Base-by-base conservation (phyloP, 1,140 invertebrate genomes). In the Scylla paramamosain region DNA sequence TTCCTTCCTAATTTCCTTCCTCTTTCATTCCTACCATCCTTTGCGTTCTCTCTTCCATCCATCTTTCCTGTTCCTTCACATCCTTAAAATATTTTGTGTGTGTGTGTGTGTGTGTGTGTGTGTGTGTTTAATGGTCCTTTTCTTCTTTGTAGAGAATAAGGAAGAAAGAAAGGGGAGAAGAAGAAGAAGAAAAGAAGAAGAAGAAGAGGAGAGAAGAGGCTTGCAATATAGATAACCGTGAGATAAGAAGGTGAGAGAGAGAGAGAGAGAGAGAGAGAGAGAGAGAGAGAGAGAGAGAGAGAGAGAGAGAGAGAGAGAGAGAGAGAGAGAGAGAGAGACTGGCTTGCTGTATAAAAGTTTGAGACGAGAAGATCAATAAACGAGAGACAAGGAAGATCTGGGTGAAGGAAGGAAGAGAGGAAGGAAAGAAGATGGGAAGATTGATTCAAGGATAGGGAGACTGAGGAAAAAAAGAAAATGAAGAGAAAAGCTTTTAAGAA, bases 281-380 rank as follows among this genome's bases (percentile, higher is more conserved):
- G 91, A 93, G 91, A 84, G 82, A 84, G 91, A 93, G 91, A 84
- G 77, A 84, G 91, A 83, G 67, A 84, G 77, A 45, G 77, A 83
- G 59, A 46, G 52, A 7, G 20, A 92, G 46, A 31, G 46, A 29
- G 52, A 92, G 90, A 77, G 31, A 29, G 28, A 59, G 46, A 77
- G 29, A 29, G 46, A 92, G 52, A 77, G 46, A 31, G 46, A 59
- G 20, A 77, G 52, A 31, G 12, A 59, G 52, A 39, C 1, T 39
- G 6, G 39, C 39, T 39, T 39, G 6, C 39, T 39, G 39, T 39
- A 39, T 39, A 39, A 39, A 39, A 39, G 39, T 39, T 39, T 39
- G 39, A 39, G 39, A 39, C 39, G 39, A 39, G 39, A 6, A 39
- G 39, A 39, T 39, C 39, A 39, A 39, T 39, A 39, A 6, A 39